A percentile compares a stretch with the other conserved stretches of the same genome.
These are phyloP conservation scores for Toxostoma redivivum DNA, from an alignment of 2,113 vertebrate genomes.

Conservation along the genomic window DNA sequence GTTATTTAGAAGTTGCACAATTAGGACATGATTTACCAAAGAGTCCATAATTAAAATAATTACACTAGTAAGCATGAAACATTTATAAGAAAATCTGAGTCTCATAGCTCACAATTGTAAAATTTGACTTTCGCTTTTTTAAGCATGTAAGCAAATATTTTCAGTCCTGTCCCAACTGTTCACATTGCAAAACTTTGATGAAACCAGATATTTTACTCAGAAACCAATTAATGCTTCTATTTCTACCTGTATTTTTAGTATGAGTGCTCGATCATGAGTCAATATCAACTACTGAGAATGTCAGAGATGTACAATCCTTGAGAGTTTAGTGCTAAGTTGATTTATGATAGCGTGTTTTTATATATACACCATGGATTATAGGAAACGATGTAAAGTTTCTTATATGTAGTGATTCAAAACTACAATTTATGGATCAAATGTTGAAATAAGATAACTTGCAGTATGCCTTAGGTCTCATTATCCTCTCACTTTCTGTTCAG, in stretches of 20 bases:
- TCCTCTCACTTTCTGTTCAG: not conserved
- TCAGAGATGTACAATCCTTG: not conserved
- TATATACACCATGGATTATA: not conserved
- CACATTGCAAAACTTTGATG: not conserved
- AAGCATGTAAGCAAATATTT: not conserved
- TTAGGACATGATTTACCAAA: not conserved
- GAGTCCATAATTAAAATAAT: not conserved
- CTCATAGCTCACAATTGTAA: not conserved
- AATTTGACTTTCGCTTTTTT: not conserved
- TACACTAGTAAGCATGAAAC: not conserved
- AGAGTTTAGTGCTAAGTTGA: not conserved
- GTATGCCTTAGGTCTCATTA: not conserved
- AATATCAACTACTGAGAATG: not conserved
- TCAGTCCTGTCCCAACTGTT: not conserved
- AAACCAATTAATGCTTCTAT: not conserved
- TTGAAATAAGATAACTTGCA: not conserved
- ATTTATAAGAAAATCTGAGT: not conserved
- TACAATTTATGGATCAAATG: not conserved
- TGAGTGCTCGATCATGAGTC: not conserved
- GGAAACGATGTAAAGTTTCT: not conserved
- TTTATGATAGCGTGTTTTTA: not conserved
- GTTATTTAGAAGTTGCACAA: not conserved
- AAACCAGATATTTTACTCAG: not conserved
- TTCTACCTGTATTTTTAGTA: not conserved
- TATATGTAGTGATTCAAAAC: not conserved